Evolutionary conservation across 1,140 invertebrate genomes (phyloP), one percentile per base, ranked within the genome.

Genomic region (Fopius arisanus): DNA sequence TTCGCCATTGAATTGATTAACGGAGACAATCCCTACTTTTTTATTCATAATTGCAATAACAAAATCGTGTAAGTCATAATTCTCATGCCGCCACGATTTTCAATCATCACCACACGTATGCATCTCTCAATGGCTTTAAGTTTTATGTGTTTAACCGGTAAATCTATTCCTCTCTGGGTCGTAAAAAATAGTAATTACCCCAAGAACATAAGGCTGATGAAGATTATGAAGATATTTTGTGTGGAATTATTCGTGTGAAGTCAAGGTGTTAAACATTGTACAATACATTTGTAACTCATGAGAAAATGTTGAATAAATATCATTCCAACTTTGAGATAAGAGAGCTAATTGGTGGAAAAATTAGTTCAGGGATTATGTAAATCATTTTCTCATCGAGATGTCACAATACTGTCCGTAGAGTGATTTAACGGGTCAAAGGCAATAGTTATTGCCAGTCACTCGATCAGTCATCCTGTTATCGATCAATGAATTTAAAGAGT

Each of bases 181-280:
- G n/a, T 48, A 12, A 7, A 12, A 7, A 48, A 48, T 7, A 29
- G 21, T 67, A 37, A 21, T 67, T 37, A 67, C 2, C 19, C 33
- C 54, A 59, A 28, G 54, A 59, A 26, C 19, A 59, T 16, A 68
- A 43, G 33, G 33, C 21, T 48, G 26, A 51, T 51, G 41, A 41
- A 48, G 7, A 68, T 3, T n/a, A 48, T n/a, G 40, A 29, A 7
- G 28, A 28, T 51, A 28, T 69, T 69, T 41, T 43, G 37, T 69
- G 29, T 54, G 43, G 23, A 54, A 51, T 51, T 54, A 21, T 69
- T 26, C 41, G 21, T 48, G 23, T 69, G 16, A 29, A 54, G 26
- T 69, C 26, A n/a, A 69, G 1, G 54, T 69, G 67, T 63, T 28
- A 71, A 72, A 66, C 40, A 72, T 31, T 72, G 70, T 72, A 72